A percentile compares a stretch with the other conserved stretches of the same genome.
Conservation (phyloP, 1,140 invertebrate genomes). For the Pinna nobilis region DNA sequence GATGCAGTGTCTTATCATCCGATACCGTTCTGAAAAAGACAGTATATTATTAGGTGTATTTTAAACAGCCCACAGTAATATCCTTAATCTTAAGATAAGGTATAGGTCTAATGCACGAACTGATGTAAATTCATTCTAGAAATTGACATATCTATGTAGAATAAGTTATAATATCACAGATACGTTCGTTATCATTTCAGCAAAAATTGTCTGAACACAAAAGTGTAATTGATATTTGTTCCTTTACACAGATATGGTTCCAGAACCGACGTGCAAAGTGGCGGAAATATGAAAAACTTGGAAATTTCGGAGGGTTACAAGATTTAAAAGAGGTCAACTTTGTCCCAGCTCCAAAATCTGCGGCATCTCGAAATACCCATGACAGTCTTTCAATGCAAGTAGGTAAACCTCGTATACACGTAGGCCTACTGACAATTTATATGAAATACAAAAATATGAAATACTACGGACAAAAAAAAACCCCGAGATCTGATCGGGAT, state of each 20-base stretch:
- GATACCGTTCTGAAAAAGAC: too few species aligned
- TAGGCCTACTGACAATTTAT: neutral
- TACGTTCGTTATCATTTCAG: too few species aligned
- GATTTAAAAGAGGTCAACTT: slow-evolving; percentile 62
- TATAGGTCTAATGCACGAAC: too few species aligned
- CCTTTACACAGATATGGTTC: slow-evolving; percentile 93
- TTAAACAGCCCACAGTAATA: too few species aligned
- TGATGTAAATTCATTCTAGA: too few species aligned
- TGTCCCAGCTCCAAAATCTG: slow-evolving; percentile 61
- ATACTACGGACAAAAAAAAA: neutral
- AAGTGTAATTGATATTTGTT: too few species aligned
- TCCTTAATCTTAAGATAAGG: too few species aligned
- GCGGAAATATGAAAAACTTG: slow-evolving; percentile 87
- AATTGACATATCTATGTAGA: too few species aligned
- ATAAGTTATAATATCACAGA: too few species aligned
- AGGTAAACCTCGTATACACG: neutral
- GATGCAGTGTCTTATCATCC: too few species aligned
- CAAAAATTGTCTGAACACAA: too few species aligned
- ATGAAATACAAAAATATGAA: neutral
- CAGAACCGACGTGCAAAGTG: slow-evolving; percentile 99
- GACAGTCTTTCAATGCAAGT: slow-evolving; percentile 18
- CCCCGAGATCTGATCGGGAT: neutral
- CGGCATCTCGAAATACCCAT: slow-evolving; percentile 20
- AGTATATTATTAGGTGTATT: too few species aligned
- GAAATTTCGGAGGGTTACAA: slow-evolving; percentile 69